Evolutionary conservation across 2,888 invertebrate species (phyloP).

Genomic region (Tetheella fluctuosa): DNA sequence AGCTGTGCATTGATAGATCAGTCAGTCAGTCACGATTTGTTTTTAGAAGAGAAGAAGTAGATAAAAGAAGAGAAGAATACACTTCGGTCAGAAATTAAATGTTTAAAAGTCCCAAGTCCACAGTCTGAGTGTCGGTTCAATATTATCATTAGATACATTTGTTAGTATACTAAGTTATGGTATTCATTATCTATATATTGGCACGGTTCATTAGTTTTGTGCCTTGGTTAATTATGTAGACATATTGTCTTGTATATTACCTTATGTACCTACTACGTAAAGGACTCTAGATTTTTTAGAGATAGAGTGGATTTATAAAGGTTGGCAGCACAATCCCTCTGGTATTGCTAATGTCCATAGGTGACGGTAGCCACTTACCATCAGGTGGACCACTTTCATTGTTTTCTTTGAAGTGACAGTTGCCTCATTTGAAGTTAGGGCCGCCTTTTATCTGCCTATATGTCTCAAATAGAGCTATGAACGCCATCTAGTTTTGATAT

Average conservation of each 20-base stretch:
- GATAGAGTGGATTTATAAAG: no score
- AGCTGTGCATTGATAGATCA: no score
- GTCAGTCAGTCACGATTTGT: no score
- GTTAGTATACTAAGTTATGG: constrained; percentile 6
- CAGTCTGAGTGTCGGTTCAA: background rate
- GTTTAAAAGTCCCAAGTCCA: background rate
- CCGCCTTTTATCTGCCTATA: no score
- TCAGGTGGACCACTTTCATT: no score
- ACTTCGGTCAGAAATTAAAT: background rate
- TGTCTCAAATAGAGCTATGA: background rate
- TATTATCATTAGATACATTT: constrained; percentile 1
- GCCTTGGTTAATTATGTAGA: background rate
- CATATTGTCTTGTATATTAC: background rate
- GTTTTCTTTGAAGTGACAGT: no score
- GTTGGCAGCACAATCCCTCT: no score
- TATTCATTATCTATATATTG: constrained; percentile 6
- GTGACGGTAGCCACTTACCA: no score
- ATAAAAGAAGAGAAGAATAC: no score
- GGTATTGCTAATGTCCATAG: no score
- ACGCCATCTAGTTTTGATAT: background rate
- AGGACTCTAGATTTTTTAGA: background rate
- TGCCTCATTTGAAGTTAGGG: no score
- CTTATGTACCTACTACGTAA: background rate
- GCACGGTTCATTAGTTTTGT: background rate
- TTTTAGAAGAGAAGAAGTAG: no score